Percentiles rank a stretch among this genome's conserved stretches.
Conservation (phyloP, 2,888 invertebrate species). For the Luperina nickerlii region DNA sequence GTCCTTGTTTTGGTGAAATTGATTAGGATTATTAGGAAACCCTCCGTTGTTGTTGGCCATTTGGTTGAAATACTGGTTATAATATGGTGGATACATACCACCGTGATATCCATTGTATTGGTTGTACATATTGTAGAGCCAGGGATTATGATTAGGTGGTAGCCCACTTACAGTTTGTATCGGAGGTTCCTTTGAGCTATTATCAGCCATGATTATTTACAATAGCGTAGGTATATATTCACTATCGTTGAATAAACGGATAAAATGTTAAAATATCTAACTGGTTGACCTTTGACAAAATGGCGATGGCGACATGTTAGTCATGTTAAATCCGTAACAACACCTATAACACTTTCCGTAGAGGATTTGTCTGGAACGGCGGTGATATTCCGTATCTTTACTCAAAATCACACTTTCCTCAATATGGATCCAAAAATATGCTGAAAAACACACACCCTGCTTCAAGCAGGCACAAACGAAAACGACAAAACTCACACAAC, state of each 20-base stretch:
- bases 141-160: constrained; percentile 84
- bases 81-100: constrained; percentile 87
- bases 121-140: constrained; percentile 86
- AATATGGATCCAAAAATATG: background rate
- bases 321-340: background rate
- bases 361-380: background rate
- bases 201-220: constrained; percentile 79
- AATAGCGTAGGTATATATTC: constrained; percentile 4
- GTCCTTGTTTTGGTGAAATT: constrained; percentile 81
- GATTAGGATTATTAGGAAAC: constrained; percentile 76
- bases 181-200: constrained; percentile 85
- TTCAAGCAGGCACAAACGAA: background rate
- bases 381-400: background rate
- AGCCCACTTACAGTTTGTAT: constrained; percentile 86
- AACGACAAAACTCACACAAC: background rate
- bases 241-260: background rate
- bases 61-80: constrained; percentile 87
- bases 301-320: constrained; percentile 68
- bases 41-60: constrained; percentile 81
- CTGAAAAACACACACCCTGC: background rate
- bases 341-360: background rate
- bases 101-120: constrained; percentile 84
- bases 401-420: constrained; percentile 6
- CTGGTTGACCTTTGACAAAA: constrained; percentile 68
- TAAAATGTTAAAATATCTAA: background rate